Evolutionary conservation across 2,113 vertebrate genomes (phyloP), one percentile per base, ranked within the genome.

Genomic region (Diglossa brunneiventris): DNA sequence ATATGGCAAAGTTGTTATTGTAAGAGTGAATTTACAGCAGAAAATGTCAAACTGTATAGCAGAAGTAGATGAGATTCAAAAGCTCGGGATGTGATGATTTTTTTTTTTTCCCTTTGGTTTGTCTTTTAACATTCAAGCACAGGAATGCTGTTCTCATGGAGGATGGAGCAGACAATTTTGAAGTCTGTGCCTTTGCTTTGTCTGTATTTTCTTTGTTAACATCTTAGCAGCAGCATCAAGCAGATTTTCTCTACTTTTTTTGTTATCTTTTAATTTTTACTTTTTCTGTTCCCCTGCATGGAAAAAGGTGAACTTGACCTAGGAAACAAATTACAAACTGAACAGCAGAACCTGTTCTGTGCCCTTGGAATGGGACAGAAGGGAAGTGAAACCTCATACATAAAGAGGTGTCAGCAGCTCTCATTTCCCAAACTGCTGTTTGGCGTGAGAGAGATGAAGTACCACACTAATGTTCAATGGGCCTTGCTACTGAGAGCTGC

Each of bases 291-390:
- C 7, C 3, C 31, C 37, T 28, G 9, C 6, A 23, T 66, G 23
- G 35, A 52, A 72, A 62, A 74, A 83, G 23, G 39, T 64, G 30
- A 61, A 30, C 24, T 92, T 68, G 22, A 44, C 26, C 18, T 74
- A 47, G 59, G 63, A 93, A 90, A 69, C 59, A 87, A 83, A 82
- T 79, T 50, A 35, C 15, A 23, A 6, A 50, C 33, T 77, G 72
- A 95, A 31, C 28, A 53, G 68, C 49, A 83, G 63, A 83, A 88
- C 61, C 47, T 94, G 35, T 52, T 83, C 24, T 41, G n/a, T 90
- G 79, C 82, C 92, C 93, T 95, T 96, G 90, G 94, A 50, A 64
- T 66, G 50, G 68, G 62, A 56, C 66, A 37, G 82, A 77, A 90
- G 72, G 50, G 75, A 77, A 88, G 79, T 58, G 63, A 72, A 75